Conservation (phyloP, 1,140 invertebrate genomes). For the Listronotus oregonensis region DNA sequence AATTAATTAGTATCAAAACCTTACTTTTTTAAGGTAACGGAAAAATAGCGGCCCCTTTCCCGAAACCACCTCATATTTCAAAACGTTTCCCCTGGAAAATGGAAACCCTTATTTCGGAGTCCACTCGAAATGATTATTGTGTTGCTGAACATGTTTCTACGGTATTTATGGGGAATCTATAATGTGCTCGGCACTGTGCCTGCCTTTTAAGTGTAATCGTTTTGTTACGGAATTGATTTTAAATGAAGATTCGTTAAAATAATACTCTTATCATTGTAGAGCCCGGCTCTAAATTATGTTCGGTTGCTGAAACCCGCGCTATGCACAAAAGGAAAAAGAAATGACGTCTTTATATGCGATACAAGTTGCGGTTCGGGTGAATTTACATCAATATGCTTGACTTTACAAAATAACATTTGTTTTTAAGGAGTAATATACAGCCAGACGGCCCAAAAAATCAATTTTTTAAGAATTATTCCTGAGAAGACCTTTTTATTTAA, state of each 20-base stretch:
- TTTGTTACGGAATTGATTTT: constrained; percentile 21
- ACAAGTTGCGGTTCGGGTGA: too few relatives aligned
- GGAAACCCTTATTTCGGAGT: constrained; percentile 13
- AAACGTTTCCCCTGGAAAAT: constrained; percentile 18
- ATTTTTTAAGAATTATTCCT: too few relatives aligned
- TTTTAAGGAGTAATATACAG: too few relatives aligned
- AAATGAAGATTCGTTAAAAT: constrained; percentile 24
- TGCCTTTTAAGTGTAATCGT: constrained; percentile 29
- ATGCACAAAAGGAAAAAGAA: too few relatives aligned
- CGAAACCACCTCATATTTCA: constrained; percentile 8
- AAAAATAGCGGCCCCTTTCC: neutral
- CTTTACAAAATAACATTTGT: too few relatives aligned
- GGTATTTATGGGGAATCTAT: constrained; percentile 28
- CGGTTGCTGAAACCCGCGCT: too few relatives aligned
- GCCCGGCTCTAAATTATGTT: constrained; percentile 11
- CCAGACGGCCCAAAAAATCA: too few relatives aligned
- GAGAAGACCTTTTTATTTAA: too few relatives aligned
- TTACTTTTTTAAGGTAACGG: neutral
- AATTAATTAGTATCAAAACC: too few relatives aligned
- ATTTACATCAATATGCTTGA: too few relatives aligned
- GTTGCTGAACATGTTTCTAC: constrained; percentile 18
- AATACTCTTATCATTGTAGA: constrained; percentile 18
- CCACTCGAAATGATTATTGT: constrained; percentile 22
- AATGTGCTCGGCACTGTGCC: neutral
- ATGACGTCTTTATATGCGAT: too few relatives aligned